These are phyloP conservation scores for Anagrus nilaparvatae DNA, from an alignment of 1,140 invertebrate genomes.

Conservation along the genomic window DNA sequence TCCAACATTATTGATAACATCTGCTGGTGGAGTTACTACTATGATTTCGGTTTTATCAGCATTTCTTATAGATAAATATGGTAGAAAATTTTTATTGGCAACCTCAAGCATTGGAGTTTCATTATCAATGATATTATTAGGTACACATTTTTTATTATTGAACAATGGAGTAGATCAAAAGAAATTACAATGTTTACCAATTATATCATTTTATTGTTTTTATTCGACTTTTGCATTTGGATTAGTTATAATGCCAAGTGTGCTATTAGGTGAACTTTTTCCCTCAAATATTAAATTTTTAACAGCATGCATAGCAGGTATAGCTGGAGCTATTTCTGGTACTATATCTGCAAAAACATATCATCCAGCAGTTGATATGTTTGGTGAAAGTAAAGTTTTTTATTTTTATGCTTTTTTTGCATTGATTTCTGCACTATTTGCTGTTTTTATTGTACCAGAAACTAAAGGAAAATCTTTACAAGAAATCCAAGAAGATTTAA, in stretches of 20 bases:
- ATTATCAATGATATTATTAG: constrained; percentile 43
- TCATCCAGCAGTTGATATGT: constrained; percentile 46
- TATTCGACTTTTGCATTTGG: constrained; percentile 38
- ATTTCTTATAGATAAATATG: constrained; percentile 57
- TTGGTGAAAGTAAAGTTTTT: constrained; percentile 32
- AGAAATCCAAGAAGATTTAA: too few species aligned
- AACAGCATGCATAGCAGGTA: constrained; percentile 55
- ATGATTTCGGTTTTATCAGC: constrained; percentile 47
- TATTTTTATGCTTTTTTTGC: constrained; percentile 43
- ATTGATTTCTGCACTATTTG: constrained; percentile 54
- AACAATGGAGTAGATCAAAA: constrained; percentile 38
- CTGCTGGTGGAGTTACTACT: constrained; percentile 56
- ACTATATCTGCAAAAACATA: constrained; percentile 65
- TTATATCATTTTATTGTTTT: constrained; percentile 12
- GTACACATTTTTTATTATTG: constrained; percentile 50
- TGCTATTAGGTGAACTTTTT: constrained; percentile 62
- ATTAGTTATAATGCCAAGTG: constrained; percentile 57
- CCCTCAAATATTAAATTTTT: constrained; percentile 54
- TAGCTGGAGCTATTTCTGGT: constrained; percentile 57
- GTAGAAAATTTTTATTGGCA: constrained; percentile 56
- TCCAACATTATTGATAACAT: too few species aligned
- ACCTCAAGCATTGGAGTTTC: constrained; percentile 47
- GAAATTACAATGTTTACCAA: constrained; percentile 17
- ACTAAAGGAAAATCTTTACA: constrained; percentile 69
- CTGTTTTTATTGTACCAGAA: constrained; percentile 58